Evolutionary conservation across 2,797 vertebrate genomes (phyloP).

Genomic region (Leptatherina wallacei): DNA sequence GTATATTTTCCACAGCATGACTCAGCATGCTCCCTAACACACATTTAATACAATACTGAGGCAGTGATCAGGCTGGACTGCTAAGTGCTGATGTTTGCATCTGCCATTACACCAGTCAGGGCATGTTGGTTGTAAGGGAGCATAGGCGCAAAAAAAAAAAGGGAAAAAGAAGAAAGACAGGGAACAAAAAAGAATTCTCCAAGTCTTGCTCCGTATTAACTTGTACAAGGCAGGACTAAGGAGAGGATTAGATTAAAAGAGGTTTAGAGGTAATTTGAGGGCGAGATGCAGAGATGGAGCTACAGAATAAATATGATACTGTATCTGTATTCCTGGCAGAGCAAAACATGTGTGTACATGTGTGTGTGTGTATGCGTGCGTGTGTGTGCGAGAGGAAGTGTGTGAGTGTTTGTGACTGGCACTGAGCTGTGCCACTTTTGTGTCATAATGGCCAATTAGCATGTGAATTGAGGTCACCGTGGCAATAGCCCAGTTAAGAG

Average conservation of each 20-base stretch:
- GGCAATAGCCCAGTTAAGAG: conserved; percentile 55
- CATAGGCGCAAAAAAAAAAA: conserved; percentile 4
- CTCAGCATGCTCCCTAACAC: conserved; percentile 63
- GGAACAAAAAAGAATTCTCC: neutral
- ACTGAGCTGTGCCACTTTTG: conserved; percentile 59
- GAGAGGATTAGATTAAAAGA: conserved; percentile 13
- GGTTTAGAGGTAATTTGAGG: conserved; percentile 15
- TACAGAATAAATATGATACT: conserved; percentile 53
- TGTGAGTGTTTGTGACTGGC: conserved; percentile 58
- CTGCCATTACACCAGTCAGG: conserved; percentile 26
- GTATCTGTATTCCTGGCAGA: conserved; percentile 55
- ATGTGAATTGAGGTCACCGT: conserved; percentile 69
- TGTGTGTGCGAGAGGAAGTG: conserved; percentile 30
- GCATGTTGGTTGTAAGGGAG: conserved; percentile 23
- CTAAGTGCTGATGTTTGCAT: conserved; percentile 63
- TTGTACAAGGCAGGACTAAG: neutral
- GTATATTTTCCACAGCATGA: conserved; percentile 52
- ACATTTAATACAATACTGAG: conserved; percentile 43
- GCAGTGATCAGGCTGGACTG: conserved; percentile 38
- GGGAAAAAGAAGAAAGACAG: conserved; percentile 5
- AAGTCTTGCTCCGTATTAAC: neutral
- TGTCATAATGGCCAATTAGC: conserved; percentile 70
- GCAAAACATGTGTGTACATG: conserved; percentile 19
- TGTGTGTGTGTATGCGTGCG: conserved; percentile 35
- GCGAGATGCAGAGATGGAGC: conserved; percentile 25